A percentile compares a stretch with the other conserved stretches of the same genome.
Evolutionary conservation across 2,113 vertebrate genomes (phyloP).

Genomic region (Colistium nudipinnis): DNA sequence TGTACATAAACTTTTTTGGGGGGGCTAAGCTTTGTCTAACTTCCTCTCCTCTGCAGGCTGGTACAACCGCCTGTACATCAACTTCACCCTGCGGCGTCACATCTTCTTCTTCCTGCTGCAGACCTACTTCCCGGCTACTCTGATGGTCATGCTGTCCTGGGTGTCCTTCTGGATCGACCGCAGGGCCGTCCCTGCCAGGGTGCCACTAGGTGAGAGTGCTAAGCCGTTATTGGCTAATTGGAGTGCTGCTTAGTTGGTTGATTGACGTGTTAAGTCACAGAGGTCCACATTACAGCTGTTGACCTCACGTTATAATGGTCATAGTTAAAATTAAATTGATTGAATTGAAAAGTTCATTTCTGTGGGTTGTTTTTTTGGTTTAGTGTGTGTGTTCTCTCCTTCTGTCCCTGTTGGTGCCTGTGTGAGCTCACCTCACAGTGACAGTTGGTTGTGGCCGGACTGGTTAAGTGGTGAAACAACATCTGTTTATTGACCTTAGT

Average conservation of each 20-base stretch:
- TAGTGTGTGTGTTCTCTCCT: neutral
- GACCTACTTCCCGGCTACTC: slow-evolving; percentile 88
- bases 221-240: neutral
- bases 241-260: neutral
- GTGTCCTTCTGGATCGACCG: slow-evolving; percentile 81
- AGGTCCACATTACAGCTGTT: neutral
- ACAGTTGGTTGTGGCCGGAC: no score
- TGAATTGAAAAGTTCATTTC: no score
- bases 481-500: no score
- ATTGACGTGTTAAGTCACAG: no score
- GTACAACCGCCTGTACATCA: slow-evolving; percentile 91
- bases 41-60: slow-evolving; percentile 78
- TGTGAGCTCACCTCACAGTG: no score
- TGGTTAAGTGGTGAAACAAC: no score
- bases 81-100: slow-evolving; percentile 87
- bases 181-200: slow-evolving; percentile 87
- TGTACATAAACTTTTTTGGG: no score
- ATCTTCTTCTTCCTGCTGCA: slow-evolving; percentile 92
- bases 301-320: no score
- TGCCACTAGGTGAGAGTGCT: slow-evolving; percentile 84
- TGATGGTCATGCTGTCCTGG: slow-evolving; percentile 93
- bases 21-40: neutral
- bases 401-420: no score
- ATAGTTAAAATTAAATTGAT: no score
- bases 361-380: no score